Evolutionary conservation across 1,140 invertebrate species (phyloP).

Genomic region (Armadillidium nasatum): DNA sequence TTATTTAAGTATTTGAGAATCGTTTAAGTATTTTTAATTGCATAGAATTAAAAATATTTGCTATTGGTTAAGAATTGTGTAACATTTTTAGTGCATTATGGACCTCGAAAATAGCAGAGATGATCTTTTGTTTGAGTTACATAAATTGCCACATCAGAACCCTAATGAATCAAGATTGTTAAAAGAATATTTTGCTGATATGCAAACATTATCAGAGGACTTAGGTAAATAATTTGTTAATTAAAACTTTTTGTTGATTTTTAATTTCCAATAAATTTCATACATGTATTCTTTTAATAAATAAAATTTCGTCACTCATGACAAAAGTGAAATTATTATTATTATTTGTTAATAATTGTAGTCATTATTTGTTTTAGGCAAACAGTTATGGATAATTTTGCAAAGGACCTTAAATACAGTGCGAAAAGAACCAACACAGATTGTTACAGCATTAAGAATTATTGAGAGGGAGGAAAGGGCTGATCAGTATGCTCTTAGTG

Average conservation of each 20-base stretch:
- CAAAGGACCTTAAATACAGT: constrained; percentile 88
- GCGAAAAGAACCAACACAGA: constrained; percentile 87
- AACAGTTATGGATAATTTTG: constrained; percentile 83
- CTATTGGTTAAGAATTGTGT: too few relatives aligned
- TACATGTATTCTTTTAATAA: neutral
- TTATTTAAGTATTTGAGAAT: too few relatives aligned
- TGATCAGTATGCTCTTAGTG: constrained; percentile 70
- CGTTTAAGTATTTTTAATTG: too few relatives aligned
- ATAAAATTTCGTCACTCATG: neutral
- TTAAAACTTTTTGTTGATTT: neutral
- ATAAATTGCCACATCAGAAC: constrained; percentile 86
- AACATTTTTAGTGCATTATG: constrained; percentile 82
- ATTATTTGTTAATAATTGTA: too few relatives aligned
- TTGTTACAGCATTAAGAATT: constrained; percentile 92
- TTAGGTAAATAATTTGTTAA: constrained; percentile 56
- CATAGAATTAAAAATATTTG: too few relatives aligned
- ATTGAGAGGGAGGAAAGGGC: constrained; percentile 94
- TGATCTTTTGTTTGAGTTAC: constrained; percentile 88
- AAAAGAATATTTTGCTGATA: constrained; percentile 93
- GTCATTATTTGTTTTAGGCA: constrained; percentile 55
- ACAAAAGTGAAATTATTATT: neutral
- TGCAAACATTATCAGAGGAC: constrained; percentile 81
- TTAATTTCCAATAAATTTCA: neutral
- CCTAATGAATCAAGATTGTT: constrained; percentile 83
- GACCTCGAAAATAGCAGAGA: constrained; percentile 95